Evolutionary conservation across 2,888 invertebrate genomes (phyloP).

Genomic region (Eristalis tenax): DNA sequence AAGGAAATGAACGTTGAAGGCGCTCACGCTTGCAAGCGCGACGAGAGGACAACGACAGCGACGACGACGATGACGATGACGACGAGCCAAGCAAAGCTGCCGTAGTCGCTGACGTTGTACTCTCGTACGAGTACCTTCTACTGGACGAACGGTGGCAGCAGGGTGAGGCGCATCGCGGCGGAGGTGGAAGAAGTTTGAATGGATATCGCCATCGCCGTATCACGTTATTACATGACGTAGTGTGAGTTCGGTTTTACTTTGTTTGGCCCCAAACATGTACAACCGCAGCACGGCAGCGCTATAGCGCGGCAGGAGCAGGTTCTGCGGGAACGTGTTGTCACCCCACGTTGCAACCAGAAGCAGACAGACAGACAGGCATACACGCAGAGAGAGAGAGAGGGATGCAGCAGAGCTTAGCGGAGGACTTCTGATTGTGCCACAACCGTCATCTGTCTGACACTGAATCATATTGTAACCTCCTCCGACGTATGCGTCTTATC

Average conservation of each 20-base stretch:
- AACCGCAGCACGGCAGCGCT: background rate
- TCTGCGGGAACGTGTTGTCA: slow-evolving; percentile 25
- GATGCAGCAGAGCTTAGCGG: background rate
- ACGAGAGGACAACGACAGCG: background rate
- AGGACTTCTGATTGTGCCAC: background rate
- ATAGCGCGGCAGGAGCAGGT: slow-evolving; percentile 9
- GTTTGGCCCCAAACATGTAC: background rate
- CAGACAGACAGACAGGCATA: background rate
- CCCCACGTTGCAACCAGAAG: background rate
- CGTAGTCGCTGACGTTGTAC: slow-evolving; percentile 9
- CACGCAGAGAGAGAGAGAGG: background rate
- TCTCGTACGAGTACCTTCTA: slow-evolving; percentile 24
- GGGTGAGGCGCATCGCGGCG: background rate
- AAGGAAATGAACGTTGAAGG: slow-evolving; percentile 51
- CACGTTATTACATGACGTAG: slow-evolving; percentile 44
- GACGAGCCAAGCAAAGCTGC: too few relatives aligned
- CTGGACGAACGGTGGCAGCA: background rate
- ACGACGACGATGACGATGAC: too few relatives aligned
- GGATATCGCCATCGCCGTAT: slow-evolving; percentile 36
- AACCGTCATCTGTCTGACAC: background rate
- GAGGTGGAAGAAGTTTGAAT: slow-evolving; percentile 15
- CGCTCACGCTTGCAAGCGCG: background rate
- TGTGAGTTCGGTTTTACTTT: slow-evolving; percentile 41
- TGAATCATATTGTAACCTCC: background rate
- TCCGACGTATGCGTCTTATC: background rate